A percentile compares a stretch with the other conserved stretches of the same genome.
Evolutionary conservation across 2,888 invertebrate species (phyloP).

Genomic region (Willowsia nigromaculata): DNA sequence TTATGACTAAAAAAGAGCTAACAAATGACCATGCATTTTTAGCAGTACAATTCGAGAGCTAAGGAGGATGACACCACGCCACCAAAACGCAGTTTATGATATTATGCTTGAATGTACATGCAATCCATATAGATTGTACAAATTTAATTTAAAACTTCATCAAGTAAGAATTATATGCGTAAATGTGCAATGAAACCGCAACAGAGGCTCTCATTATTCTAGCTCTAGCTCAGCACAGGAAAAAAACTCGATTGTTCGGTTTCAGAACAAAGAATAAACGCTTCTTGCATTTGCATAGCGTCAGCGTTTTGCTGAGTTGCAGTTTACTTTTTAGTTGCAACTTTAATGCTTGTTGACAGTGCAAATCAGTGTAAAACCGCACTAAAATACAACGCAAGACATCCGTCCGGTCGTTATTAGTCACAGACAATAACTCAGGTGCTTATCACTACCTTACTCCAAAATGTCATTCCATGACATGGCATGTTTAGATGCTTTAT

Average conservation of each 20-base stretch:
- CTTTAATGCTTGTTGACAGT: conserved; percentile 30
- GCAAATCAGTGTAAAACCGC: conserved; percentile 50
- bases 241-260: not conserved
- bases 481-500: conserved; percentile 13
- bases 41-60: not conserved
- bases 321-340: conserved; percentile 43
- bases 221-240: not conserved
- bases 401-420: conserved; percentile 50
- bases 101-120: too few relatives aligned
- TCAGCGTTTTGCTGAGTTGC: not conserved
- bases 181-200: too few relatives aligned
- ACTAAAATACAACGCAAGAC: conserved; percentile 35
- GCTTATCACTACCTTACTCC: conserved; percentile 63
- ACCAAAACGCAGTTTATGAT: not conserved
- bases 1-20: not conserved
- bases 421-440: conserved; percentile 52
- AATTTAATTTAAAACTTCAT: too few relatives aligned
- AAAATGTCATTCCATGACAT: conserved; percentile 29
- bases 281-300: not conserved
- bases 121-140: too few relatives aligned
- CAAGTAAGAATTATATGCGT: too few relatives aligned
- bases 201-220: too few relatives aligned
- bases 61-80: conserved; percentile 6
- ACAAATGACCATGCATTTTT: not conserved
- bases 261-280: not conserved